Evolutionary conservation across 1,140 invertebrate species (phyloP).

Genomic region (Drosophila carrolli): DNA sequence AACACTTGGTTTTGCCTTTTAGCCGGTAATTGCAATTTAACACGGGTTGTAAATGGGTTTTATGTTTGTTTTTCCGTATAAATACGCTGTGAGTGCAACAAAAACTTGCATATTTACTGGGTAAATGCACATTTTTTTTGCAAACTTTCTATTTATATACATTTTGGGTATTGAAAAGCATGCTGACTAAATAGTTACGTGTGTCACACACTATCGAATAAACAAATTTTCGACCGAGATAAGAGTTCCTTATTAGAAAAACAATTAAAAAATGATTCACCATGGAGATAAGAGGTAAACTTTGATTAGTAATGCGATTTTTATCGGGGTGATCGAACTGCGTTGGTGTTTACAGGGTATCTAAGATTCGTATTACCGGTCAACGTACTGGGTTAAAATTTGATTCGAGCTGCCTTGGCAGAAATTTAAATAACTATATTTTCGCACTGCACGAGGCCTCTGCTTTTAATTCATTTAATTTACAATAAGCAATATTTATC

Average conservation of each 20-base stretch:
- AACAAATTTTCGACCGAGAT: conserved; percentile 12
- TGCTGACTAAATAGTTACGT: conserved; percentile 37
- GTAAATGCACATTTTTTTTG: conserved; percentile 17
- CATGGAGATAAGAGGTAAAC: neutral
- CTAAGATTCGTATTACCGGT: conserved; percentile 8
- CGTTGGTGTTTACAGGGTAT: conserved; percentile 5
- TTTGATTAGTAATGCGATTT: neutral
- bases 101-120: conserved; percentile 4
- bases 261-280: conserved; percentile 30
- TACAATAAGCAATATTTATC: conserved; percentile 20
- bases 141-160: conserved; percentile 41
- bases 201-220: conserved; percentile 30
- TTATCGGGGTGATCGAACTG: conserved; percentile 15
- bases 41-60: neutral
- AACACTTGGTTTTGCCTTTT: conserved; percentile 13
- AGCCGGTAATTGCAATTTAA: conserved; percentile 29
- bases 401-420: conserved; percentile 17
- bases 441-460: conserved; percentile 5
- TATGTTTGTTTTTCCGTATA: conserved; percentile 14
- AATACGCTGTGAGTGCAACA: conserved; percentile 4
- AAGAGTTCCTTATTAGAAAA: conserved; percentile 1
- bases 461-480: conserved; percentile 29
- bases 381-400: conserved; percentile 30
- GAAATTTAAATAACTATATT: neutral
- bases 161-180: neutral